Conservation (phyloP, 2,113 vertebrate species). For the Buteo buteo region DNA sequence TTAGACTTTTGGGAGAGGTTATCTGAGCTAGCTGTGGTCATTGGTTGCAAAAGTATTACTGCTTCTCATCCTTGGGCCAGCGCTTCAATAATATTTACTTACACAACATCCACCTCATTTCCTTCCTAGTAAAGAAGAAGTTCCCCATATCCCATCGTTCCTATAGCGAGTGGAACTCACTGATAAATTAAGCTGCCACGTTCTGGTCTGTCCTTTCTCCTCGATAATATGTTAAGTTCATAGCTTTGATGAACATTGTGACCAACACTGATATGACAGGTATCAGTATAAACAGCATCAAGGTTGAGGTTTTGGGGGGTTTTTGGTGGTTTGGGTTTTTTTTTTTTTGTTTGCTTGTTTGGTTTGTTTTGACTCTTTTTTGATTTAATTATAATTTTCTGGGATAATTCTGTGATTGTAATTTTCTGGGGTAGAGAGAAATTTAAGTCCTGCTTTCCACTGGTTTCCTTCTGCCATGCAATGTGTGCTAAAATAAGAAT, state of each 20-base stretch:
- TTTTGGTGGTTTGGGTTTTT: not conserved
- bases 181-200: not conserved
- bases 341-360: not conserved
- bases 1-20: not conserved
- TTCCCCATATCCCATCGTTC: not conserved
- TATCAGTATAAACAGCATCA: not conserved
- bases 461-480: not conserved
- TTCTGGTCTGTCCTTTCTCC: not conserved
- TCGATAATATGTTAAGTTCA: not conserved
- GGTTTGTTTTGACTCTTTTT: not conserved
- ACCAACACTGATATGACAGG: not conserved
- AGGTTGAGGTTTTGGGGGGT: not conserved
- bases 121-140: not conserved
- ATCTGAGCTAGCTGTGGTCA: not conserved
- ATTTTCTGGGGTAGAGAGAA: not conserved
- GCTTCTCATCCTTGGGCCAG: not conserved
- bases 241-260: not conserved
- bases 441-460: not conserved
- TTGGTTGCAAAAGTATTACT: not conserved
- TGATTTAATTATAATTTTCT: not conserved
- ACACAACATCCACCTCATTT: not conserved
- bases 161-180: not conserved
- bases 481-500: slow-evolving; percentile 35
- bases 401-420: not conserved
- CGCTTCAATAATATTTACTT: not conserved